Evolutionary conservation across 2,113 vertebrate species (phyloP), one percentile per base, ranked within the genome.

Genomic region (Myrmophylax atrothorax): DNA sequence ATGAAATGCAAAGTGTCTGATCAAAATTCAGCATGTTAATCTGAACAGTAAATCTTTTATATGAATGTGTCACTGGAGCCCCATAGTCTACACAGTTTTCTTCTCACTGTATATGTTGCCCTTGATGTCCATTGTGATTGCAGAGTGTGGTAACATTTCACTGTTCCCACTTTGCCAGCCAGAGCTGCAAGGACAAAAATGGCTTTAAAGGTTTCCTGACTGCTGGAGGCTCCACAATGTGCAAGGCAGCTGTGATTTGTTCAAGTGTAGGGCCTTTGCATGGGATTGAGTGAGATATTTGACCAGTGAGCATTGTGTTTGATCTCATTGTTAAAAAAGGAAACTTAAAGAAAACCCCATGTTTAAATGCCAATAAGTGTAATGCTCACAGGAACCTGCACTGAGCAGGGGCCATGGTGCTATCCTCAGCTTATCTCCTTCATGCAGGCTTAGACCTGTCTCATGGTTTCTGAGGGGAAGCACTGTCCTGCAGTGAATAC

Each of bases 11-110:
- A 93, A 96, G 73, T 77, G 37, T 93, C 92, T 96, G 64, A 93
- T 97, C 94, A 94, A 92, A 96, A 97, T 96, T 90, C 95, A 90
- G 64, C 37, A 40, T 55, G 76, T 86, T 95, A 93, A 93, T 94
- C 88, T 94, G 85, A 84, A 84, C 55, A 96, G 85, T 96, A 96
- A 93, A 92, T 94, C 87, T 86, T 96, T 94, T 90, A 77, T 93
- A 78, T 86, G 93, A 93, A 92, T 64, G 60, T 81, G 88, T 95
- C 82, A 22, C 90, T 94, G n/a, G 73, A 93, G 92, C 66, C 72
- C 76, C 72, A 50, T 86, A 68, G 60, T 44, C 56, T 86, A 12
- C 40, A 14, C 46, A 82, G 56, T 88, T 94, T 94, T 49, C 93
- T 83, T 86, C 85, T 70, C 59, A 26, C 35, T 20, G 18, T 83